Percentiles rank a stretch among this genome's conserved stretches.
phyloP scores from a whole-genome alignment of 2,797 vertebrate genomes.

The Epinephelus malabaricus region DNA sequence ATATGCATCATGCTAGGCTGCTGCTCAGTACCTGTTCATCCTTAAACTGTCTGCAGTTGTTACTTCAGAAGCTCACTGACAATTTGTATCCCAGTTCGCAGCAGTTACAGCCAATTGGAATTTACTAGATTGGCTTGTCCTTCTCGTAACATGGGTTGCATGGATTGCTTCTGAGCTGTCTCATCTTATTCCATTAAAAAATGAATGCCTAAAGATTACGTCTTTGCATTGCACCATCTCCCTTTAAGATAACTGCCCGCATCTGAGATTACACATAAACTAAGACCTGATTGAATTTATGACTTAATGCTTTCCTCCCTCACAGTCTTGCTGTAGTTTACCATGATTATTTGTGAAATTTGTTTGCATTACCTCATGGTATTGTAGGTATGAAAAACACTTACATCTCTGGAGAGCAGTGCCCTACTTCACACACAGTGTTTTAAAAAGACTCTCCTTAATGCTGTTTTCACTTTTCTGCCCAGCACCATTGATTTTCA shows the following conservation, averaged over 20 bases:
- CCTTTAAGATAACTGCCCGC: no score
- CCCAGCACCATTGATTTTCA: not conserved
- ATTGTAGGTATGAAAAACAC: not conserved
- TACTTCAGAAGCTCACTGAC: not conserved
- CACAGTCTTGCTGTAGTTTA: not conserved
- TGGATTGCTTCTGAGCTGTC: not conserved
- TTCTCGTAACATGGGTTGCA: not conserved
- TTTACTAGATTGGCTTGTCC: not conserved
- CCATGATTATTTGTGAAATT: not conserved
- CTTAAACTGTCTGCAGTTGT: not conserved
- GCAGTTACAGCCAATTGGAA: no score
- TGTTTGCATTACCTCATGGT: not conserved
- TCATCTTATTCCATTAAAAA: not conserved
- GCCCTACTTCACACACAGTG: not conserved
- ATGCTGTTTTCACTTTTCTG: not conserved
- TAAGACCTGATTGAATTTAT: not conserved
- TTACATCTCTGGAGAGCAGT: not conserved
- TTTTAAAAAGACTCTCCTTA: not conserved
- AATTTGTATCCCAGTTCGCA: not conserved
- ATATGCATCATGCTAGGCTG: not conserved
- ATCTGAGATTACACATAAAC: no score
- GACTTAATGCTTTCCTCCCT: not conserved
- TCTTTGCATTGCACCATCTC: not conserved
- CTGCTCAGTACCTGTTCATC: not conserved
- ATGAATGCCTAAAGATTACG: not conserved